These are phyloP conservation scores for Sinopyrophorus schimmeli DNA, from an alignment of 2,888 invertebrate species.

Conservation along the genomic window DNA sequence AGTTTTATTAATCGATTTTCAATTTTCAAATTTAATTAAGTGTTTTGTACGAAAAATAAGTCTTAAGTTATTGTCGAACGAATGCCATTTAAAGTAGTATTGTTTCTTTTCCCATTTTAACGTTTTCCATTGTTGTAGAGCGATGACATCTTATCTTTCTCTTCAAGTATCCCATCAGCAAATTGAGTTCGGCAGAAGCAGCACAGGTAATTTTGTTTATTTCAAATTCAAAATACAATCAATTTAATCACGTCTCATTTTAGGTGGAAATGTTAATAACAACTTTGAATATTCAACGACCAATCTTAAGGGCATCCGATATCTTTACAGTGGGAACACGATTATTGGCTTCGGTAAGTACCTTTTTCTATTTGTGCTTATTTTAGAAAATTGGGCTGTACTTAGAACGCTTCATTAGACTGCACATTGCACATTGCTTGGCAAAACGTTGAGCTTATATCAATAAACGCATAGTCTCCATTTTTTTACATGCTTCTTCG, in stretches of 20 bases:
- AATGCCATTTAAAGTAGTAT: background rate
- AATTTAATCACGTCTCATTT: no score
- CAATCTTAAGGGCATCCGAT: conserved; percentile 43
- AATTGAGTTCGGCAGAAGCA: conserved; percentile 39
- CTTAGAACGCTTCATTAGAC: no score
- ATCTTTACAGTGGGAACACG: conserved; percentile 44
- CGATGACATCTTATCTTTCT: conserved; percentile 41
- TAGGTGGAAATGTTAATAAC: conserved; percentile 42
- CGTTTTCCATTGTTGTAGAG: conserved; percentile 37
- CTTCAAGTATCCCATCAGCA: conserved; percentile 43
- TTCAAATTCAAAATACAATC: background rate
- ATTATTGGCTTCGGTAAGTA: conserved; percentile 45
- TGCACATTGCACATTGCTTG: no score
- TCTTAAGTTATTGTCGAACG: background rate
- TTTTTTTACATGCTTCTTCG: no score
- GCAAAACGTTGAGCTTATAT: no score
- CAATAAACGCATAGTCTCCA: no score
- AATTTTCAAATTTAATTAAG: no score
- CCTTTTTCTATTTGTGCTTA: no score
- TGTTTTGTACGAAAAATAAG: background rate
- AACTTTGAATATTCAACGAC: conserved; percentile 42
- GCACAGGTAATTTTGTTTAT: conserved; percentile 39
- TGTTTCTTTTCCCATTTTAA: background rate
- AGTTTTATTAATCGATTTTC: no score
- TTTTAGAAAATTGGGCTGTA: no score